phyloP scores from a whole-genome alignment of 1,140 invertebrate species.

The Atta texana region DNA sequence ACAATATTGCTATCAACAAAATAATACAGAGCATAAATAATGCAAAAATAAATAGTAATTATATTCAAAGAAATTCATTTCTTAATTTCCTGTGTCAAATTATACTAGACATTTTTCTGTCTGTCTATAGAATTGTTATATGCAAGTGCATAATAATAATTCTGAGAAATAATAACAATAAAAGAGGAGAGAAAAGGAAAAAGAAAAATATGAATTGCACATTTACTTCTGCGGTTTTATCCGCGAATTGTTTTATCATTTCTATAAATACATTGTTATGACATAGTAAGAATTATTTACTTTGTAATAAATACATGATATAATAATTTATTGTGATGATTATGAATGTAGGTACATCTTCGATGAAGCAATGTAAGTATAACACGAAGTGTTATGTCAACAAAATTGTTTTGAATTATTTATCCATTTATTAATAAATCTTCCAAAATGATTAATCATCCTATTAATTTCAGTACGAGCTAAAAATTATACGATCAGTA shows the following conservation, averaged over 20 bases:
- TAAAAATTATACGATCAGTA: not conserved
- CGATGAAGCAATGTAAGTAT: not conserved
- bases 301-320: not conserved
- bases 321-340: not conserved
- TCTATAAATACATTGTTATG: slow-evolving; percentile 8
- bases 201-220: not conserved
- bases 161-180: not conserved
- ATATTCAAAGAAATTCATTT: not conserved
- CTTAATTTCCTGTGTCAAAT: not conserved
- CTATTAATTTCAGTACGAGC: not conserved
- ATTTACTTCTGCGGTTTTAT: slow-evolving; percentile 24
- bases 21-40: not conserved
- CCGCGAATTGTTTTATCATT: not conserved
- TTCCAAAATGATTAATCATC: not conserved
- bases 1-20: not conserved
- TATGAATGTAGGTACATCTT: not conserved
- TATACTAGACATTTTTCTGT: not conserved
- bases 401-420: not conserved
- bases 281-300: not conserved
- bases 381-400: slow-evolving; percentile 11
- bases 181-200: not conserved
- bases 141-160: slow-evolving; percentile 15
- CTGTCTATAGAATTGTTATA: not conserved
- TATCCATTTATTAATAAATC: not conserved
- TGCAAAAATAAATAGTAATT: slow-evolving; percentile 19